phyloP scores from a whole-genome alignment of 2,888 invertebrate species.

The Hecatera dysodea region DNA sequence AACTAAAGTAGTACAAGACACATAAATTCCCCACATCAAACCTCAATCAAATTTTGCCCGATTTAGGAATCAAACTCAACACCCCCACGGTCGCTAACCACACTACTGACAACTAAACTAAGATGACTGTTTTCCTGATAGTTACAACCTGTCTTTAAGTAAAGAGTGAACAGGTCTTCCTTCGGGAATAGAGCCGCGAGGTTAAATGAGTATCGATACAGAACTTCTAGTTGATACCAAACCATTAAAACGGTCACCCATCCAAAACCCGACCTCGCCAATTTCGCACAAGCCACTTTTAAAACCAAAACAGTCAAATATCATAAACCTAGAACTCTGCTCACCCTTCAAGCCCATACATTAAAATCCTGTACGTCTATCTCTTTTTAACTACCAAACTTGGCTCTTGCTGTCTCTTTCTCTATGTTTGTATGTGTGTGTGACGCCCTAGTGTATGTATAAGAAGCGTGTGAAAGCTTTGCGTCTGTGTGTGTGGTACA shows the following conservation, averaged over 20 bases:
- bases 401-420: conserved; percentile 34
- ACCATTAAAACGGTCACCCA: conserved; percentile 14
- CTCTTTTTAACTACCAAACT: conserved; percentile 20
- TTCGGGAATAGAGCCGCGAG: no score
- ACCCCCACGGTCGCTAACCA: no score
- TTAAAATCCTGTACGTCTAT: conserved; percentile 54
- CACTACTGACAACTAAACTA: no score
- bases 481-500: conserved; percentile 77
- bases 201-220: no score
- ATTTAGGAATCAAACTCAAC: no score
- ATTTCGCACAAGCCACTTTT: background rate
- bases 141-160: no score
- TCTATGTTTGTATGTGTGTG: conserved; percentile 62
- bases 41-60: no score
- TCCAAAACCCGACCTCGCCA: background rate
- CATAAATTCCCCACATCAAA: no score
- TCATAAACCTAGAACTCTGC: conserved; percentile 40
- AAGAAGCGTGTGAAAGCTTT: conserved; percentile 74
- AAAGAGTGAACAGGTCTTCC: no score
- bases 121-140: no score
- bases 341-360: conserved; percentile 44
- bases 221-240: no score
- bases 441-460: conserved; percentile 70
- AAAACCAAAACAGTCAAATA: conserved; percentile 19
- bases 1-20: no score